Evolutionary conservation across 2,888 invertebrate genomes (phyloP).

Genomic region (Hydropsyche betteni): DNA sequence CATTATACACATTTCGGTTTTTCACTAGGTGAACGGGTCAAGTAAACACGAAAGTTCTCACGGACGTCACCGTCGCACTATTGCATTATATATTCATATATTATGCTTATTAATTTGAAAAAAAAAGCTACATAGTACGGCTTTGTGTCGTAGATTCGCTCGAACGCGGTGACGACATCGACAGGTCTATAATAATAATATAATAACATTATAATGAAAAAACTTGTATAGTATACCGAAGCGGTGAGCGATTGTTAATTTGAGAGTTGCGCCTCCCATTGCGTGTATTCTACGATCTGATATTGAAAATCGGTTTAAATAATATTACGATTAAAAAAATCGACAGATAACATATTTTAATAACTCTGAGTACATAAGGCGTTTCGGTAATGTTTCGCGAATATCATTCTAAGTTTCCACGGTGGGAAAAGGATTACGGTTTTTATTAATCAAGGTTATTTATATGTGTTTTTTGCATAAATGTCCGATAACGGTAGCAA

Average conservation of each 20-base stretch:
- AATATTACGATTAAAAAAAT: not conserved
- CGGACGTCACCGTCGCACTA: conserved; percentile 12
- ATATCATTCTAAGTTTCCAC: too few relatives aligned
- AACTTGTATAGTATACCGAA: not conserved
- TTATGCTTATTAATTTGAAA: not conserved
- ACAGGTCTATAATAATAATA: not conserved
- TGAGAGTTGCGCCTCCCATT: conserved; percentile 11
- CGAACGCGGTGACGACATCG: conserved; percentile 11
- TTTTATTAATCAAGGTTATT: too few relatives aligned
- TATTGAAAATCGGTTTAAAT: conserved; percentile 10
- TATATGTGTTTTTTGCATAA: too few relatives aligned
- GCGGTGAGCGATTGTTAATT: conserved; percentile 10
- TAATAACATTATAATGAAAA: not conserved
- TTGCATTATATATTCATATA: conserved; percentile 3
- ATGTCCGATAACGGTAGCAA: conserved; percentile 14
- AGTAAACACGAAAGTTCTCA: conserved; percentile 28
- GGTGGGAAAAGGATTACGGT: too few relatives aligned
- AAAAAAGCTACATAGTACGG: not conserved
- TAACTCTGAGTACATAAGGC: too few relatives aligned
- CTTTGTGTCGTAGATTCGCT: not conserved
- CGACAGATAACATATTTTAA: too few relatives aligned
- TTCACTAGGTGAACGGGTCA: conserved; percentile 28
- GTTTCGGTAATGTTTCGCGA: too few relatives aligned
- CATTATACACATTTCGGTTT: not conserved
- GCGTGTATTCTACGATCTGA: conserved; percentile 9